Conservation (phyloP, 2,113 vertebrate species). For the Etheostoma cragini region DNA sequence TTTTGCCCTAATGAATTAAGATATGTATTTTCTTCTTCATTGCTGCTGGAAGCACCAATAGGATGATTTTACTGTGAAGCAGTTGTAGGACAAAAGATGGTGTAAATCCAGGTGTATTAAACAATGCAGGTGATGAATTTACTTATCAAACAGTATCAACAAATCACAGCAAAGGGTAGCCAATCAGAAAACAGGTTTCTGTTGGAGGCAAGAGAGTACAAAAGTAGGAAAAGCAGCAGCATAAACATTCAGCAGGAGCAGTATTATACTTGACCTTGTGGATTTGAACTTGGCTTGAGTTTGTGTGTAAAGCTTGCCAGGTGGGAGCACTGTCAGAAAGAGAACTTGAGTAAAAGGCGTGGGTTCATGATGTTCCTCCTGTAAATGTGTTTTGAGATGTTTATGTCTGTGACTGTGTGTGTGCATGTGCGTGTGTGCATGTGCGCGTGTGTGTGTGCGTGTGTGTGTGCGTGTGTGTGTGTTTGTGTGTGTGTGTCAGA, state of each 20-base stretch:
- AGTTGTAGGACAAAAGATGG: not conserved
- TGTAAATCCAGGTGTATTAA: not conserved
- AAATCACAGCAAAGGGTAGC: not conserved
- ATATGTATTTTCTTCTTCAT: not conserved
- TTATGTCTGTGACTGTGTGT: conserved; percentile 16
- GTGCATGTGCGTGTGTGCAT: conserved; percentile 1
- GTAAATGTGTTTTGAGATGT: conserved; percentile 33
- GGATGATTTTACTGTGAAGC: not conserved
- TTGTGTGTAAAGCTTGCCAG: not conserved
- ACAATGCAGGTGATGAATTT: not conserved
- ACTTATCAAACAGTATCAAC: not conserved
- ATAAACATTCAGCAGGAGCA: conserved; percentile 9
- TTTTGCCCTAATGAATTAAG: not conserved
- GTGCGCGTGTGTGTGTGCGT: conserved; percentile 8
- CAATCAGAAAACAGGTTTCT: not conserved
- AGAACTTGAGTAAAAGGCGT: conserved; percentile 23
- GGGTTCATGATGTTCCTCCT: conserved; percentile 13
- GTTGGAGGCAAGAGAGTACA: not conserved
- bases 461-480: conserved; percentile 5
- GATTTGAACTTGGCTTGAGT: conserved; percentile 11
- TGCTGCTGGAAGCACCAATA: not conserved
- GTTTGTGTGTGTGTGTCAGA: not conserved
- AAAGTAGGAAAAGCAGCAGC: not conserved
- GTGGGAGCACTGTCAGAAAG: conserved; percentile 28
- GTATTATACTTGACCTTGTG: conserved; percentile 12